Evolutionary conservation across 2,113 vertebrate species (phyloP).

Genomic region (Pygathrix nemaeus): DNA sequence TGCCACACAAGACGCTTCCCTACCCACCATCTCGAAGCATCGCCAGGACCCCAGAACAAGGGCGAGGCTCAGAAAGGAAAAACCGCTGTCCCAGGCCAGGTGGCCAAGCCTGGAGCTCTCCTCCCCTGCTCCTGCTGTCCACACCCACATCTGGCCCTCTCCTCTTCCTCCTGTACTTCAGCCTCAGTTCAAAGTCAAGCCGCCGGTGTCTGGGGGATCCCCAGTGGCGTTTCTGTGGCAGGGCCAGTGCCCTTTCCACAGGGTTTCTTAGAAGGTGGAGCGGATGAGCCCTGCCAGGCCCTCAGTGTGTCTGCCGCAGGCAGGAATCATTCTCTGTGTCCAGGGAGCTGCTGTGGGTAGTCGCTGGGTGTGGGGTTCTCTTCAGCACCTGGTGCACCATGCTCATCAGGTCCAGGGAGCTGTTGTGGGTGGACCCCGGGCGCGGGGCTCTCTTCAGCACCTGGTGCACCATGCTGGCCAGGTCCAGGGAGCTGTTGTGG

Average conservation of each 20-base stretch:
- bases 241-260: neutral
- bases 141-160: neutral
- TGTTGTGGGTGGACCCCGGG: conserved; percentile 83
- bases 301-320: conserved; percentile 82
- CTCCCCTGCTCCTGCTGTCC: too few relatives aligned
- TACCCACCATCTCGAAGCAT: fast-evolving
- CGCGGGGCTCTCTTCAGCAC: conserved; percentile 84
- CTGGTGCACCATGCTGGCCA: conserved; percentile 82
- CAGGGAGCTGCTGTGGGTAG: conserved; percentile 85
- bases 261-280: neutral
- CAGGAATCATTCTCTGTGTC: conserved; percentile 86
- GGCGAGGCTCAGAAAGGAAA: neutral
- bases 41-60: fast-evolving
- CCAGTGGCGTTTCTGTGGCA: neutral
- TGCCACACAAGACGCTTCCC: fast-evolving
- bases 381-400: conserved; percentile 83
- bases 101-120: neutral
- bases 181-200: neutral
- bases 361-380: conserved; percentile 82
- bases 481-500: conserved; percentile 78
- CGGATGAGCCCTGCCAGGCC: neutral
- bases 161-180: neutral
- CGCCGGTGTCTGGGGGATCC: fast-evolving
- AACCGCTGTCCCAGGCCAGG: neutral
- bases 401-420: conserved; percentile 74